Evolutionary conservation across 2,888 invertebrate genomes (phyloP).

Genomic region (Chorisops tibialis): DNA sequence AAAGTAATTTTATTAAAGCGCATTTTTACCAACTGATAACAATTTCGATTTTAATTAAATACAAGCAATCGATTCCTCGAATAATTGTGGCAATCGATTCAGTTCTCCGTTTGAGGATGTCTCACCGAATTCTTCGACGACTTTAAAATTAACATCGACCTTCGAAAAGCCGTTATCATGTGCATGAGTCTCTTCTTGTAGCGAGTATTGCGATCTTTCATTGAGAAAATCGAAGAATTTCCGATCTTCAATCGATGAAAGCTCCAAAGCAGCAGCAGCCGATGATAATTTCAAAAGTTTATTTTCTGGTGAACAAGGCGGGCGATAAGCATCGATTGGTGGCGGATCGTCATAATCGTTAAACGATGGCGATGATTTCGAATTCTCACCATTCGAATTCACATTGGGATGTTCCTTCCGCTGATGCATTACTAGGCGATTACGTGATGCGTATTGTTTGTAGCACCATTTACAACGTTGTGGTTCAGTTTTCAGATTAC

Average conservation of each 20-base stretch:
- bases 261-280: conserved; percentile 40
- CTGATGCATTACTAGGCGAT: conserved; percentile 68
- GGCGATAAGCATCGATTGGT: conserved; percentile 31
- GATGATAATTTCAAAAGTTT: conserved; percentile 39
- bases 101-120: conserved; percentile 36
- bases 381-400: background rate
- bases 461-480: conserved; percentile 78
- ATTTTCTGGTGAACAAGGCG: conserved; percentile 39
- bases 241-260: conserved; percentile 38
- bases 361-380: background rate
- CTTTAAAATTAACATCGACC: conserved; percentile 34
- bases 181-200: conserved; percentile 24
- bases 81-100: conserved; percentile 37
- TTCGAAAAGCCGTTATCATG: conserved; percentile 32
- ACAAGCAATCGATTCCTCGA: conserved; percentile 37
- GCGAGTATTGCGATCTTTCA: conserved; percentile 29
- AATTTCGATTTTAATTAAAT: conserved; percentile 21
- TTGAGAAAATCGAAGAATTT: conserved; percentile 38
- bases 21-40: no score
- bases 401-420: conserved; percentile 59
- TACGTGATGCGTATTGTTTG: conserved; percentile 81
- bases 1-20: no score
- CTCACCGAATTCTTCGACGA: conserved; percentile 33
- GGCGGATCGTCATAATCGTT: conserved; percentile 18
- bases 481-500: conserved; percentile 66